These are phyloP conservation scores for Prolemur simus DNA, from an alignment of 2,113 vertebrate genomes.

Conservation along the genomic window DNA sequence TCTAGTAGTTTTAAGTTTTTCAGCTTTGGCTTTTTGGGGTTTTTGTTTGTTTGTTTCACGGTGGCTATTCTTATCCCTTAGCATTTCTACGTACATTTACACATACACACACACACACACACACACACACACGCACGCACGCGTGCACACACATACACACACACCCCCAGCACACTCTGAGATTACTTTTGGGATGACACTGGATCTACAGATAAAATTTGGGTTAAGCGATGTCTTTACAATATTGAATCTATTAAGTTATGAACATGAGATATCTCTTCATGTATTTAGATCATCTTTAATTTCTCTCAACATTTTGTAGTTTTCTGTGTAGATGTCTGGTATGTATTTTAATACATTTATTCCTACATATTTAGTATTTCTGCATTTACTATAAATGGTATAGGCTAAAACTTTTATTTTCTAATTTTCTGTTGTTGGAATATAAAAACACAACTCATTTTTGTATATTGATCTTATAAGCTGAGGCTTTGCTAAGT, in stretches of 20 bases:
- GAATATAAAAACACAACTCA: background rate
- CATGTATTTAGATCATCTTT: background rate
- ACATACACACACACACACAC: background rate
- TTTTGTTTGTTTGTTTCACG: background rate
- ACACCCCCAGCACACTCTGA: background rate
- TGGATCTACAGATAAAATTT: background rate
- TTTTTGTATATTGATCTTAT: background rate
- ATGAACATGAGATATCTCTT: background rate
- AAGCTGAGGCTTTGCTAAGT: background rate
- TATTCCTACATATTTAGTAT: background rate
- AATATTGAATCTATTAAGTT: background rate
- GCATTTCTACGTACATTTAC: background rate
- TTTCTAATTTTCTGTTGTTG: background rate
- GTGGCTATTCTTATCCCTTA: background rate
- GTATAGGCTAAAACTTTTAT: background rate
- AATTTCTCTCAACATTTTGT: background rate
- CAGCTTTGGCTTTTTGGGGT: background rate
- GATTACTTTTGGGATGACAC: background rate
- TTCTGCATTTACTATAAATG: constrained; percentile 1
- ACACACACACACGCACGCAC: background rate
- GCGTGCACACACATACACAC: background rate
- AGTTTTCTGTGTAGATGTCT: background rate
- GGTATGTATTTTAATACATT: background rate
- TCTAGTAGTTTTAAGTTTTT: background rate
- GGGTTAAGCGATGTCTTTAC: background rate